A percentile compares a stretch with the other conserved stretches of the same genome.
phyloP scores from a whole-genome alignment of 2,888 invertebrate species.

The Ennomos erosarius region DNA sequence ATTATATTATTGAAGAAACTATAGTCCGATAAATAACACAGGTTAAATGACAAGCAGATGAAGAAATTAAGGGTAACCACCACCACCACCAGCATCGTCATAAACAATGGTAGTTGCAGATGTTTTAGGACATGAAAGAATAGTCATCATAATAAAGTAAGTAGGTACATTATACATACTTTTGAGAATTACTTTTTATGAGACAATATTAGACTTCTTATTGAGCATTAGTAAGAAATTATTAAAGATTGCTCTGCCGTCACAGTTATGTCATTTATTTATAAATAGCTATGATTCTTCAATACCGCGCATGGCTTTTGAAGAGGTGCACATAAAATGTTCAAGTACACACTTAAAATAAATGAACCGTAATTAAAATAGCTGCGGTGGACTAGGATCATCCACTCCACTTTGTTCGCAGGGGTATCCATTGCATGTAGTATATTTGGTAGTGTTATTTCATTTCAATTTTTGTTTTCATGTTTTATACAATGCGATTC shows the following conservation, averaged over 20 bases:
- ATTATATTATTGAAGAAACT: too few relatives aligned
- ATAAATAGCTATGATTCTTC: constrained; percentile 59
- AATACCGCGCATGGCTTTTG: constrained; percentile 50
- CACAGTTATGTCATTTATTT: constrained; percentile 61
- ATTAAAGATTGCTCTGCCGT: constrained; percentile 16
- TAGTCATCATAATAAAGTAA: neutral
- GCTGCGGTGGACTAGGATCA: constrained; percentile 47
- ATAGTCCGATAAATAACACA: too few relatives aligned
- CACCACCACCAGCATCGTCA: too few relatives aligned
- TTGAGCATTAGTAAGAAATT: constrained; percentile 18
- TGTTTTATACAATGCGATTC: too few relatives aligned
- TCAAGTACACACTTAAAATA: constrained; percentile 60
- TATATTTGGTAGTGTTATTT: neutral
- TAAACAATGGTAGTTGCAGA: too few relatives aligned
- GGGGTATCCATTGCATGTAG: constrained; percentile 48
- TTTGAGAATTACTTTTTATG: neutral
- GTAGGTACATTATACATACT: neutral
- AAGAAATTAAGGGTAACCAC: too few relatives aligned
- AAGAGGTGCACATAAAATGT: constrained; percentile 54
- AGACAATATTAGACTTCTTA: neutral
- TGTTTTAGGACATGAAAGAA: too few relatives aligned
- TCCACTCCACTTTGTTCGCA: constrained; percentile 59
- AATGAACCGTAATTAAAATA: constrained; percentile 67
- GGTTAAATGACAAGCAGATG: too few relatives aligned
- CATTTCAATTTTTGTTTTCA: too few relatives aligned